A percentile compares a stretch with the other conserved stretches of the same genome.
phyloP scores from a whole-genome alignment of 2,888 invertebrate species.

The Sesia bembeciformis region DNA sequence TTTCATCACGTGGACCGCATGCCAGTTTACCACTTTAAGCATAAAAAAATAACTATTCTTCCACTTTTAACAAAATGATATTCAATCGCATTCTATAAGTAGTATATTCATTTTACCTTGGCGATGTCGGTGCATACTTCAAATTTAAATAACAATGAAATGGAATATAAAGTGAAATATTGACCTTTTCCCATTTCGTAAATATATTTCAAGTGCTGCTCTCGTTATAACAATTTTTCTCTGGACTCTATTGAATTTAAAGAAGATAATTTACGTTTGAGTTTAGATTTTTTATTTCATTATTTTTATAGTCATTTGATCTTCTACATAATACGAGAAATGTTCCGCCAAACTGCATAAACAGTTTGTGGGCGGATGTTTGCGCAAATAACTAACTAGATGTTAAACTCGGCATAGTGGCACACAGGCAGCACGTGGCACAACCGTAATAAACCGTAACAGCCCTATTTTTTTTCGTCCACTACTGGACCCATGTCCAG shows the following conservation, averaged over 20 bases:
- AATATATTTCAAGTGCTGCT: background rate
- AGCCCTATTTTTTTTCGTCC: too few species aligned
- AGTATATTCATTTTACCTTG: background rate
- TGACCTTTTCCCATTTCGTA: background rate
- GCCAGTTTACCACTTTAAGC: too few species aligned
- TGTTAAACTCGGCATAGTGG: too few species aligned
- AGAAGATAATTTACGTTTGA: background rate
- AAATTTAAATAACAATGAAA: background rate
- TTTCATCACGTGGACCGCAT: too few species aligned
- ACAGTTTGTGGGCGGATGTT: too few species aligned
- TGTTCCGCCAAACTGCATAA: too few species aligned
- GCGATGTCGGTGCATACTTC: background rate
- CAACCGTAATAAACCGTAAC: too few species aligned
- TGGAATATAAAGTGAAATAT: background rate
- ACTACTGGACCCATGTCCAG: too few species aligned
- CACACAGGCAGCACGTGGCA: too few species aligned
- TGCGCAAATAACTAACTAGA: too few species aligned
- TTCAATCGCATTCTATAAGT: background rate
- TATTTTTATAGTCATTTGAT: too few species aligned
- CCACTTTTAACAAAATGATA: background rate
- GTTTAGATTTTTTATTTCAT: background rate
- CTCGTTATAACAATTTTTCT: background rate
- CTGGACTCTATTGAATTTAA: background rate
- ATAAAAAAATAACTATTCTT: background rate
- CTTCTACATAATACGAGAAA: too few species aligned